Base-by-base conservation (phyloP, 2,888 invertebrate genomes). In the Asteroscopus sphinx region DNA sequence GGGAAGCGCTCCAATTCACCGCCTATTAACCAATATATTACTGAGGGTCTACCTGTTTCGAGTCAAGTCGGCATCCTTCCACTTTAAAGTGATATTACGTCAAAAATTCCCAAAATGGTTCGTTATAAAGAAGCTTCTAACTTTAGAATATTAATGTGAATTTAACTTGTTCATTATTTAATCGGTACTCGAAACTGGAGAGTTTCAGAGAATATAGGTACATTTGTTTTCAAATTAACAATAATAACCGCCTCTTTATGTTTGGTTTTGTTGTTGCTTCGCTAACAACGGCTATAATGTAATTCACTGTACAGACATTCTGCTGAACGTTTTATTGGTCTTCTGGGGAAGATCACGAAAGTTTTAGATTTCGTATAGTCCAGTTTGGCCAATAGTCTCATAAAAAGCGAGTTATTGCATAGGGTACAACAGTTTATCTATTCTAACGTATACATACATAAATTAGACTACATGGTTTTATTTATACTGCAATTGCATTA, bases 331-430 rank as follows among this genome's bases (percentile, higher is more conserved):
- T 81, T 80, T 80, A 81, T 80, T 67, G 60, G 68, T 73, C 77
- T 77, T 76, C 68, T 60, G 77, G 76, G 72, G 52, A 70, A 66
- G 68, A 71, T 79, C 70, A 68, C 62, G 47, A 64, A 77, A 80
- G 67, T 70, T 81, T 78, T 66, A 76, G 71, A 73, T 79, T 81
- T 79, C 74, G 75, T 73, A 56, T 63, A 76, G 69, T 77, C 68
- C 67, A 55, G 51, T 52, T 51, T 56, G 76, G 68, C 73, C 76
- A 73, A 77, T 76, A 76, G 72, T 54, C 72, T 68, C 62, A 78
- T 74, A 77, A 76, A 77, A 69, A 63, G 68, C 62, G 64, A 67
- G 66, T 70, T 75, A 73, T 72, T 54, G 71, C 66, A 71, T 65
- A 65, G 70, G 52, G 45, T 69, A 72, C 53, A 64, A 45, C 37